phyloP scores from a whole-genome alignment of 2,113 vertebrate genomes.

The Hemiprocne comata region DNA sequence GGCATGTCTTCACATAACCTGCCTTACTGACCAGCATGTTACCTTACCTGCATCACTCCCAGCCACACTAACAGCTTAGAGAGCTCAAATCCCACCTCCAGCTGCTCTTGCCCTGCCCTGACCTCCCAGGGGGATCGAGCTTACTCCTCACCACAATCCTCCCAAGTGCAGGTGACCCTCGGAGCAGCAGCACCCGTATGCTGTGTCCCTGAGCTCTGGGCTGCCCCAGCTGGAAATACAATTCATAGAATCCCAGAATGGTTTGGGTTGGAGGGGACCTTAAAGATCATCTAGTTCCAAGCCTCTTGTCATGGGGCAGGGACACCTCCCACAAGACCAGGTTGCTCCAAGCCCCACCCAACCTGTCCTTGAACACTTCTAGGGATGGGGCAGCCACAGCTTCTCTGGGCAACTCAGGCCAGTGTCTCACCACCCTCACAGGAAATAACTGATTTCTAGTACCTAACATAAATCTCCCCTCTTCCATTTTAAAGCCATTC shows the following conservation, averaged over 20 bases:
- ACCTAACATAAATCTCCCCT: too few relatives aligned
- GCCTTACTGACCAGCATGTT: neutral
- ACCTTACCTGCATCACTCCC: neutral
- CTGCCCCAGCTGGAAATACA: neutral
- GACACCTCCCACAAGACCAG: too few relatives aligned
- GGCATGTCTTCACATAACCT: neutral
- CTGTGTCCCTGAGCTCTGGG: neutral
- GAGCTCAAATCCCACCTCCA: neutral
- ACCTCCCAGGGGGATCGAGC: neutral
- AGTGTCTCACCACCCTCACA: too few relatives aligned
- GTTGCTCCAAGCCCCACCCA: too few relatives aligned
- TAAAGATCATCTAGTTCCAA: too few relatives aligned
- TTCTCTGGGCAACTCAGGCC: too few relatives aligned
- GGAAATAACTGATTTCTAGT: too few relatives aligned
- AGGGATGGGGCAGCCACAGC: too few relatives aligned
- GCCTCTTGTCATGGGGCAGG: too few relatives aligned
- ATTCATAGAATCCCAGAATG: neutral
- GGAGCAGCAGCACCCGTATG: neutral
- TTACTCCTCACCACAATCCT: neutral
- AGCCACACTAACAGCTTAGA: neutral
- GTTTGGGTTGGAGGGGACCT: too few relatives aligned
- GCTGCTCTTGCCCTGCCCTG: neutral
- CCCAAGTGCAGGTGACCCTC: neutral
- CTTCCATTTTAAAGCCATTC: too few relatives aligned
- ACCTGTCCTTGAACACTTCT: too few relatives aligned